phyloP scores from a whole-genome alignment of 2,113 vertebrate species.

The Etia nguti region DNA sequence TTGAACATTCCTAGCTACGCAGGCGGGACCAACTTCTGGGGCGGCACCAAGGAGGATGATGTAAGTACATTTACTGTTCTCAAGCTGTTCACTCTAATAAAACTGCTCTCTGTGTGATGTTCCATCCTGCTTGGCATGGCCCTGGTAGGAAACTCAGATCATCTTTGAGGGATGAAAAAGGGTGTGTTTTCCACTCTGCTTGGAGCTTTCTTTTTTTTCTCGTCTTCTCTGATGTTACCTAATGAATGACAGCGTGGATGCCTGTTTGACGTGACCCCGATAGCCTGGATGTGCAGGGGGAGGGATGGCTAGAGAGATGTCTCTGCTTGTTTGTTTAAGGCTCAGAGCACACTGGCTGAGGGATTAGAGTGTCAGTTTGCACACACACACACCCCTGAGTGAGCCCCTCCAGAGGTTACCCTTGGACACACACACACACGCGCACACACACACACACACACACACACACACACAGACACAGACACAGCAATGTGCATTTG shows the following conservation, averaged over 20 bases:
- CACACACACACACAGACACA: conserved; percentile 11
- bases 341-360: conserved; percentile 19
- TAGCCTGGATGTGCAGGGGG: neutral
- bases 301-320: neutral
- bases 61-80: conserved; percentile 74
- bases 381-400: neutral
- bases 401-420: conserved; percentile 28
- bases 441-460: neutral
- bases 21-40: conserved; percentile 98
- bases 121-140: neutral
- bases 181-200: neutral
- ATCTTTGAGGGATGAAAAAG: neutral
- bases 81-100: neutral
- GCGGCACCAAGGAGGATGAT: conserved; percentile 97
- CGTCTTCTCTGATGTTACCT: neutral
- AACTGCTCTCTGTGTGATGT: neutral
- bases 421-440: conserved; percentile 15
- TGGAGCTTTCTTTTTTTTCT: neutral
- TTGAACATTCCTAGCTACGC: conserved; percentile 97
- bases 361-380: conserved; percentile 32
- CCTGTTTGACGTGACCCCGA: conserved; percentile 1
- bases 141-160: neutral
- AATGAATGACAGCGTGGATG: neutral
- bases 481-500: neutral
- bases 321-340: conserved; percentile 39